Base-by-base conservation (phyloP, 2,797 vertebrate genomes). In the Gobio occitaniae region DNA sequence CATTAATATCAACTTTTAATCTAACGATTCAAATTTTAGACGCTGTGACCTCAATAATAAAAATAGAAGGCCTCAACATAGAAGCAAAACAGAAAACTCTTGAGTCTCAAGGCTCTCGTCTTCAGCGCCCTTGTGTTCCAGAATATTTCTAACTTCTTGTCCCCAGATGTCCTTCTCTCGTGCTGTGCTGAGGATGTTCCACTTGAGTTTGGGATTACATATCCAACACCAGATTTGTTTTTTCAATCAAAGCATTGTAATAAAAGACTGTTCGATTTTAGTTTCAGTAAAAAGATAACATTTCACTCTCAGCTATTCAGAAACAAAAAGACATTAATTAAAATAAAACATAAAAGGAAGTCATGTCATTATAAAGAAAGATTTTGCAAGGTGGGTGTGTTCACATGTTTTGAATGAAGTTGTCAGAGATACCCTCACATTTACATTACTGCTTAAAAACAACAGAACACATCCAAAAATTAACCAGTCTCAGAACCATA, bases 111-210 rank as follows among this genome's bases (percentile, higher is more conserved):
- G 66, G 48, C 69, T 56, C 56, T 75, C 52, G 19, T 29, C 66
- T 82, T 84, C 61, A 54, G 25, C 38, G 82, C 6, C 47, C 86
- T 84, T 65, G 83, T 65, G 72, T 82, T 71, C 80, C 75, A 68
- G 36, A 85, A 79, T 68, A 82, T 15, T 29, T 70, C 52, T 13
- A 74, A 69, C 56, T 78, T 83, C 47, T 75, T 59, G 66, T 82
- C 32, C 66, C 79, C 72, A 52, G 69, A 70, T 70, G 32, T 54
- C 36, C 38, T 65, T 66, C 68, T 68, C 10, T 75, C 8, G 11
- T 21, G 63, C 63, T 77, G n/a, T 56, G 48, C 25, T 74, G 48
- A 72, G 54, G 36, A 83, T 6, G 50, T 66, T 82, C 74, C 32
- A 85, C 66, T 61, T 82, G 69, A 38, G 41, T 44, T 32, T 52